phyloP scores from a whole-genome alignment of 2,888 invertebrate genomes.

The Tanaodytes sp. region DNA sequence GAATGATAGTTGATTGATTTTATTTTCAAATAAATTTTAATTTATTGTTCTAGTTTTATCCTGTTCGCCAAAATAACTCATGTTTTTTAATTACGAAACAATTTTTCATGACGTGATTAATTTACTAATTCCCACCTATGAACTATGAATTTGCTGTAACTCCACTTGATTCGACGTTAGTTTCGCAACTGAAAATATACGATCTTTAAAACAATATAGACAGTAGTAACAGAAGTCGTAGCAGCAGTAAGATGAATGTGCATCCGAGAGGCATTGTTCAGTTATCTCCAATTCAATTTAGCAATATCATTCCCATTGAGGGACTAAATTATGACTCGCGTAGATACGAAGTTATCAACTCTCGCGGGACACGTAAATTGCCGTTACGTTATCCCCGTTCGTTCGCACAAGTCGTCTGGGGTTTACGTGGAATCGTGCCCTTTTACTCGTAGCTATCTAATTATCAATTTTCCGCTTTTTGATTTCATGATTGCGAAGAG shows the following conservation, averaged over 20 bases:
- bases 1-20: neutral
- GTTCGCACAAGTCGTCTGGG: slow-evolving; percentile 55
- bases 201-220: slow-evolving; percentile 45
- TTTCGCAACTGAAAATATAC: no score
- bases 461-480: slow-evolving; percentile 66
- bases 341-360: slow-evolving; percentile 72
- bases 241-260: slow-evolving; percentile 58
- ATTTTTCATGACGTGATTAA: no score
- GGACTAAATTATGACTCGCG: slow-evolving; percentile 71
- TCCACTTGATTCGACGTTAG: no score
- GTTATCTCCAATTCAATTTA: slow-evolving; percentile 73
- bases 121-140: no score
- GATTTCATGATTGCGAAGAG: slow-evolving; percentile 34
- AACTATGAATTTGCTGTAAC: no score
- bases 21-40: neutral
- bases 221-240: slow-evolving; percentile 44
- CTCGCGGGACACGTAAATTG: slow-evolving; percentile 72
- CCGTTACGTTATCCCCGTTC: slow-evolving; percentile 66
- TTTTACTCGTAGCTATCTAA: slow-evolving; percentile 60
- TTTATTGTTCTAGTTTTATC: neutral
- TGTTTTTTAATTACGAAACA: no score
- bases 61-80: neutral
- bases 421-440: slow-evolving; percentile 55
- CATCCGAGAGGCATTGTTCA: slow-evolving; percentile 62
- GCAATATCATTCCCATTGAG: slow-evolving; percentile 70